Evolutionary conservation across 2,113 vertebrate species (phyloP).

Genomic region (Odobenus rosmarus): DNA sequence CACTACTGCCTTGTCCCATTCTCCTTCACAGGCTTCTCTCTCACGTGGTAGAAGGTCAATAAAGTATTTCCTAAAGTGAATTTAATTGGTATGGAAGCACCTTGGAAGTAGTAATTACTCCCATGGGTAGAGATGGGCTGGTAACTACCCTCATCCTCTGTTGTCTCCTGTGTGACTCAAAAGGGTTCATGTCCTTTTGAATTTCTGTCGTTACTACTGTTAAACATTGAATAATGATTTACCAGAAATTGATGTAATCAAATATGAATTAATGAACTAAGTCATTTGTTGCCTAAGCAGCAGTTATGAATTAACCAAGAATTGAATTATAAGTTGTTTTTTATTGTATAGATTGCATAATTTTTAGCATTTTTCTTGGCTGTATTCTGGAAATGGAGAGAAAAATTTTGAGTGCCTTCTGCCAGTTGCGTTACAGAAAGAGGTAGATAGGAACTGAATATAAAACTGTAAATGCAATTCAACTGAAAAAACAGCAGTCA

Average conservation of each 20-base stretch:
- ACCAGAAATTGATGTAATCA: slow-evolving; percentile 37
- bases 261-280: slow-evolving; percentile 62
- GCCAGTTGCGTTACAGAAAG: not conserved
- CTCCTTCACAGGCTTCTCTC: not conserved
- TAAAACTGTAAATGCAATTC: slow-evolving; percentile 69
- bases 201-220: not conserved
- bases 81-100: not conserved
- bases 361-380: not conserved
- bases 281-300: not conserved
- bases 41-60: not conserved
- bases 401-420: not conserved
- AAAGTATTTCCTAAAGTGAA: not conserved
- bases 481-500: slow-evolving; percentile 76
- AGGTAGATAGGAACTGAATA: not conserved
- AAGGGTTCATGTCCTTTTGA: not conserved
- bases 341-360: not conserved
- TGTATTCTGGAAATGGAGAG: not conserved
- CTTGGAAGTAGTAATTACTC: not conserved
- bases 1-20: accelerated
- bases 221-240: slow-evolving; percentile 45
- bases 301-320: slow-evolving; percentile 54
- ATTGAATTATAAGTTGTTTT: not conserved
- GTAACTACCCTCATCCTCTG: accelerated
- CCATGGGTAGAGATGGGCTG: not conserved
- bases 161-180: not conserved